Base-by-base conservation (phyloP, 2,888 invertebrate genomes). In the Furcula furcula region DNA sequence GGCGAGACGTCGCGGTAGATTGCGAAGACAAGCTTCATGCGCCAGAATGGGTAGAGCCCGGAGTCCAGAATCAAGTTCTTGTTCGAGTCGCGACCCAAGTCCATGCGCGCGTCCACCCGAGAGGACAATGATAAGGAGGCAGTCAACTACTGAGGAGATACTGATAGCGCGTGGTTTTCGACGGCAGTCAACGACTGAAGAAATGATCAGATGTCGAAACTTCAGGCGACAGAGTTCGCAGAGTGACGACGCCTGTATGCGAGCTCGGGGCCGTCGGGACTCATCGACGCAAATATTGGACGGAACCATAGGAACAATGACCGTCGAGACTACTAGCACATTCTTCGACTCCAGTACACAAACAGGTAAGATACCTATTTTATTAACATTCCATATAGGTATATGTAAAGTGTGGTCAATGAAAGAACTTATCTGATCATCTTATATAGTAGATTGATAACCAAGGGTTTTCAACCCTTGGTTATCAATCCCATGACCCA, bases 271-370 rank as follows among this genome's bases (percentile, higher is more conserved):
- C 0, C 89, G 95, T 1, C 87, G 95, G 7, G 97, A 97, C 72
- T 97, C 97, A 1, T 93, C 94, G 26, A 96, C 96, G 0, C 97
- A 97, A 83, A 97, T 97, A 64, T 93, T 95, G 34, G 97, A 97
- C 67, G 97, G 97, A 9, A 97, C 97, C 14, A 93, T 97, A 50
- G 96, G 95, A 16, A 95, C 96, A 20, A 97, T 97, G 97, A 96
- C 96, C 0, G 96, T 97, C 14, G 97, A 97, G 78, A 97, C 97
- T 2, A 95, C 96, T 3, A 96, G 96, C 80, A 96, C 96, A 0
- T 96, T 96, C 79, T 97, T 96, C 73, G 97, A 97, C 83, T 96
- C 95, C 53, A 96, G 96, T 77, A 97, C 97, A 14, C 97, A 97
- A 87, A 97, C 97, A 73, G 97, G 97, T 96, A 69, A 93, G 94